These are phyloP conservation scores for Indicator indicator DNA, from an alignment of 2,113 vertebrate genomes.

Conservation along the genomic window DNA sequence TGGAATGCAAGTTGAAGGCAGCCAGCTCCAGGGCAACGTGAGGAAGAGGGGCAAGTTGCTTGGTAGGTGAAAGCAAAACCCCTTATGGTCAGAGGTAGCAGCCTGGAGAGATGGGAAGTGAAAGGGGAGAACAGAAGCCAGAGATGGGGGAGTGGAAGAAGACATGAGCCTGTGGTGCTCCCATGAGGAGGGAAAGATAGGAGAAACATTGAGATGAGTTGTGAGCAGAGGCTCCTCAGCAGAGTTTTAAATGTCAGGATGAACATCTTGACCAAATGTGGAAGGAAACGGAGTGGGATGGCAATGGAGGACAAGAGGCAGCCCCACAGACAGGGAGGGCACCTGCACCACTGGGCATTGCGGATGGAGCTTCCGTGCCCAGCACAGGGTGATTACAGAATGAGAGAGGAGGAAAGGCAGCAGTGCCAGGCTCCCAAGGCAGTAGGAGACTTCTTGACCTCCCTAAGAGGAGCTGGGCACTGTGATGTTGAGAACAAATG, in stretches of 20 bases:
- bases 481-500: neutral
- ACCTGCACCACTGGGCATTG: accelerated
- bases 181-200: neutral
- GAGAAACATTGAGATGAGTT: neutral
- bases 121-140: neutral
- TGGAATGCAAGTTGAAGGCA: neutral
- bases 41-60: neutral
- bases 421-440: neutral
- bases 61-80: accelerated
- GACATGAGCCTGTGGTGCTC: neutral
- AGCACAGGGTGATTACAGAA: neutral
- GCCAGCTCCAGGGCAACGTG: neutral
- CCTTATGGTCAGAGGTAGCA: neutral
- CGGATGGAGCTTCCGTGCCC: neutral
- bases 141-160: neutral
- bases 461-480: accelerated
- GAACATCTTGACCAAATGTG: neutral
- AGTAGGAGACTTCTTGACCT: neutral
- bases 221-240: neutral
- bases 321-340: accelerated
- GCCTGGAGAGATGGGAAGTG: neutral
- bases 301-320: neutral
- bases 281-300: neutral
- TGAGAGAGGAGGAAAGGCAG: neutral
- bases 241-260: neutral